phyloP scores from a whole-genome alignment of 2,797 vertebrate species.

The Cossypha heuglini region DNA sequence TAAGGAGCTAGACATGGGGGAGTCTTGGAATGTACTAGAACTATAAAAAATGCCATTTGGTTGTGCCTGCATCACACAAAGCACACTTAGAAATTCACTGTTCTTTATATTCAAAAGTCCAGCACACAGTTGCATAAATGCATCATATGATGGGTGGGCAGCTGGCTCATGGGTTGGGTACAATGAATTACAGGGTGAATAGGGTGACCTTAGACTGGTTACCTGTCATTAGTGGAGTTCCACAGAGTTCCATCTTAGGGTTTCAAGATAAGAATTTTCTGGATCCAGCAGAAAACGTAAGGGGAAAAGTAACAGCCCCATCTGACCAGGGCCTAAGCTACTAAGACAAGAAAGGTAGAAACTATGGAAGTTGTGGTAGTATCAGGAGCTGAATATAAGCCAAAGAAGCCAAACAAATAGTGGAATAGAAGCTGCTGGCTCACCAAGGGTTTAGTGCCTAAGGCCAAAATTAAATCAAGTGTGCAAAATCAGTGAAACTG shows the following conservation, averaged over 20 bases:
- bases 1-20: not conserved
- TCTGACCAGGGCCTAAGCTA: not conserved
- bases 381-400: not conserved
- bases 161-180: rapidly evolving
- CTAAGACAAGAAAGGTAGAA: not conserved
- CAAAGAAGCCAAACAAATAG: not conserved
- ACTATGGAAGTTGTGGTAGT: not conserved
- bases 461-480: not conserved
- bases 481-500: not conserved
- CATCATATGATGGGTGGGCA: not conserved
- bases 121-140: not conserved
- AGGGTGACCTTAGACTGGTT: not conserved
- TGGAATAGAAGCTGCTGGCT: not conserved
- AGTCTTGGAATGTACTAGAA: not conserved
- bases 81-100: not conserved
- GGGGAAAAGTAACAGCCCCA: not conserved
- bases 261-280: not conserved
- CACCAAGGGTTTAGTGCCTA: not conserved
- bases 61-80: not conserved
- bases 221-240: not conserved
- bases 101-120: not conserved
- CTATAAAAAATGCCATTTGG: not conserved
- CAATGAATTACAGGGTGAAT: not conserved
- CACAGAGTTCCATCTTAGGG: not conserved
- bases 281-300: not conserved